phyloP scores from a whole-genome alignment of 2,888 invertebrate species.

The Polydrusus tereticollis region DNA sequence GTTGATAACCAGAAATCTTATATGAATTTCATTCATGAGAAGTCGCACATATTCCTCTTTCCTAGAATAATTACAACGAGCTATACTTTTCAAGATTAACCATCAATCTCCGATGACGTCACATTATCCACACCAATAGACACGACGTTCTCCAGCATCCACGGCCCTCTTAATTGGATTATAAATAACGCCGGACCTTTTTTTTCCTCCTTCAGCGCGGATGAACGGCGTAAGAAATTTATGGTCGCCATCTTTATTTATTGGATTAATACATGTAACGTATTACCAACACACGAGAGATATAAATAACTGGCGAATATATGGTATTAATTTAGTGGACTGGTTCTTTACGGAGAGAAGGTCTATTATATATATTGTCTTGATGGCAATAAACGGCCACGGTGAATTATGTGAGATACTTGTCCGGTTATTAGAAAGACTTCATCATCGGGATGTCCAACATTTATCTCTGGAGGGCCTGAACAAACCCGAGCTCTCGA shows the following conservation, averaged over 20 bases:
- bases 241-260: slow-evolving; percentile 69
- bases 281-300: slow-evolving; percentile 68
- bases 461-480: slow-evolving; percentile 12
- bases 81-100: too few species aligned
- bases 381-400: slow-evolving; percentile 52
- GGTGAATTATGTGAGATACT: slow-evolving; percentile 47
- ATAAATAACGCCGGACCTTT: slow-evolving; percentile 65
- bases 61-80: too few species aligned
- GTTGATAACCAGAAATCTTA: too few species aligned
- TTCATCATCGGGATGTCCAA: slow-evolving; percentile 30
- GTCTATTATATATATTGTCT: slow-evolving; percentile 63
- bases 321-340: slow-evolving; percentile 68
- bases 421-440: slow-evolving; percentile 48
- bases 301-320: slow-evolving; percentile 68
- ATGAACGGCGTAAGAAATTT: slow-evolving; percentile 64
- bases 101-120: slow-evolving; percentile 7
- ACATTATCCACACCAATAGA: slow-evolving; percentile 12
- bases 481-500: background rate
- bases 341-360: slow-evolving; percentile 65
- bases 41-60: too few species aligned
- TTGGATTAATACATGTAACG: slow-evolving; percentile 70
- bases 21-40: too few species aligned
- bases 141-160: slow-evolving; percentile 55
- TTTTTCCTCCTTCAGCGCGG: slow-evolving; percentile 57
- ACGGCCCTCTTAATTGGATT: slow-evolving; percentile 66